Percentiles rank a stretch among this genome's conserved stretches.
phyloP scores from a whole-genome alignment of 2,797 vertebrate genomes.

The Aphelocoma californica region DNA sequence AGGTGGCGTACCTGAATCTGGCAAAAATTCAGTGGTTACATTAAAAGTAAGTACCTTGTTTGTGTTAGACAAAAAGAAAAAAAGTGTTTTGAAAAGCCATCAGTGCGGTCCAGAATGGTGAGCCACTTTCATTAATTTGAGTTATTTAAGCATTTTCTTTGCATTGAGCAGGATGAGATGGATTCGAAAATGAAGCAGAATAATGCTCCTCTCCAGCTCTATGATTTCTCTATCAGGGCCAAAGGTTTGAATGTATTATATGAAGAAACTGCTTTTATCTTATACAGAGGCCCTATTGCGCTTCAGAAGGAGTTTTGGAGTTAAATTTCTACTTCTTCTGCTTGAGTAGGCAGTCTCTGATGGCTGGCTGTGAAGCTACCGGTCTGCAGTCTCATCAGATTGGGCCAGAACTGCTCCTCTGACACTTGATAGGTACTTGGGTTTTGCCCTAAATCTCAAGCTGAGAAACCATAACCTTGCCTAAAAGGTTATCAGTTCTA shows the following conservation, averaged over 20 bases:
- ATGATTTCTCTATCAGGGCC: not conserved
- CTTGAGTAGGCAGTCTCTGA: not conserved
- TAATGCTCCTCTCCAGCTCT: not conserved
- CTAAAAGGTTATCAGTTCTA: slow-evolving; percentile 5
- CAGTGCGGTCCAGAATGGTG: not conserved
- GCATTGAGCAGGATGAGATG: not conserved
- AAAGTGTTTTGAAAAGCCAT: not conserved
- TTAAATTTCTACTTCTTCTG: not conserved
- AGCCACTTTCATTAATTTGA: not conserved
- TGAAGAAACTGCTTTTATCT: slow-evolving; percentile 8
- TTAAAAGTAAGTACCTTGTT: not conserved
- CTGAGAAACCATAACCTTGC: not conserved
- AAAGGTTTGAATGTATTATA: slow-evolving; percentile 1
- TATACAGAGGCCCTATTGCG: not conserved
- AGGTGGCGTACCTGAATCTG: not conserved
- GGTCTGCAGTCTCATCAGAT: not conserved
- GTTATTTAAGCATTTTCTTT: not conserved
- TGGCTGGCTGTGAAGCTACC: not conserved
- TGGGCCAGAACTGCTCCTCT: not conserved
- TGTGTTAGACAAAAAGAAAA: not conserved
- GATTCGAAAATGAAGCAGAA: not conserved
- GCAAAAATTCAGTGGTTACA: not conserved
- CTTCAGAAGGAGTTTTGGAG: slow-evolving; percentile 9
- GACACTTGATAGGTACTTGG: not conserved
- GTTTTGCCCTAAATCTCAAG: not conserved